Conservation (phyloP, 64 coral and sea anemone species). For the Montipora capricornis region DNA sequence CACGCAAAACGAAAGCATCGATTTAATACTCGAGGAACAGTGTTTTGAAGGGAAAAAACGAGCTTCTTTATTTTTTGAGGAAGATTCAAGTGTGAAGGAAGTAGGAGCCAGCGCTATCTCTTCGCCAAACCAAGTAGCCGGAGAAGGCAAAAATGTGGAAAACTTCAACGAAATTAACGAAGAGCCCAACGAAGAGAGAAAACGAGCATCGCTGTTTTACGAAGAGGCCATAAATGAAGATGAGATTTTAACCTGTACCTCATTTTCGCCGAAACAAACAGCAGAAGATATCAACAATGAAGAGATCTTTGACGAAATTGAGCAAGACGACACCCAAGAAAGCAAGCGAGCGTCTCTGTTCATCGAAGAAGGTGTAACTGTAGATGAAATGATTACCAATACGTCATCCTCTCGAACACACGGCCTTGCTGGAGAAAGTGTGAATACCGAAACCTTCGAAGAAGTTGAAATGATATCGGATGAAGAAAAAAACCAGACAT, state of each 20-base stretch:
- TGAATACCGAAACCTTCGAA: neutral
- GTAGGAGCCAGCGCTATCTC: neutral
- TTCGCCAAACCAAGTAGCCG: neutral
- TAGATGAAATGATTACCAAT: neutral
- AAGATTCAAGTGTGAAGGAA: neutral
- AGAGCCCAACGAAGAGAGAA: neutral
- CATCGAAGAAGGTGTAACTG: neutral
- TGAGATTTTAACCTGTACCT: neutral
- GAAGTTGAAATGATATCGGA: neutral
- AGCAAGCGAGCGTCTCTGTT: neutral
- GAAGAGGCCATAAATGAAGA: neutral
- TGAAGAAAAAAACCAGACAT: slow-evolving; percentile 17
- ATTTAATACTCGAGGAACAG: neutral
- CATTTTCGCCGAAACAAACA: neutral
- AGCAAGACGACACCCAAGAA: neutral
- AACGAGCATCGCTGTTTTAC: neutral
- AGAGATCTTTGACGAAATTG: neutral
- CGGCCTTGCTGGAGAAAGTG: neutral
- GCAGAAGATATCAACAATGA: neutral
- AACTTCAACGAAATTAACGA: neutral
- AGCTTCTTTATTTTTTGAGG: neutral
- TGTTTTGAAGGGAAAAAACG: neutral
- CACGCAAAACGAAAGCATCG: neutral
- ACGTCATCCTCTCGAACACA: neutral
- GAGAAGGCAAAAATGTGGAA: neutral